Evolutionary conservation across 2,797 vertebrate species (phyloP).

Genomic region (Argya squamiceps): DNA sequence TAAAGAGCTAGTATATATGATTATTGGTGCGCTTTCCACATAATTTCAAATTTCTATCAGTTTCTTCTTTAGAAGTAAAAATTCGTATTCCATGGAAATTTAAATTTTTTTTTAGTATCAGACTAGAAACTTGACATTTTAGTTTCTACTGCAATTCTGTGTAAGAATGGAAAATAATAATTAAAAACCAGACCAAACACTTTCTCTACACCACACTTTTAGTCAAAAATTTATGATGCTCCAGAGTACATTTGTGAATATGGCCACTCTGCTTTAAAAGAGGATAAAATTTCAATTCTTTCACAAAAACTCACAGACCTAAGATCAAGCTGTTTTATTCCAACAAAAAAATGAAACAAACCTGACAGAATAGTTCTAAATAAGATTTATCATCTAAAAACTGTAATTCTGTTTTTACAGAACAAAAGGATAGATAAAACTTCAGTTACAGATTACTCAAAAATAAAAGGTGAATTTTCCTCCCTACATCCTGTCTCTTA

Average conservation of each 20-base stretch:
- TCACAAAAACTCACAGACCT: neutral
- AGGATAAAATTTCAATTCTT: neutral
- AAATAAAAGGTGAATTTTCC: neutral
- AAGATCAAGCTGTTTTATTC: neutral
- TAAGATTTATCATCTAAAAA: neutral
- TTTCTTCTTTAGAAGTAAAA: neutral
- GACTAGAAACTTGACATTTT: neutral
- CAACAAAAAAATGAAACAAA: neutral
- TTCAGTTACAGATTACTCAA: neutral
- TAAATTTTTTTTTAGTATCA: neutral
- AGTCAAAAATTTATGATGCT: neutral
- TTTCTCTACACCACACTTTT: neutral
- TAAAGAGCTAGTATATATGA: neutral
- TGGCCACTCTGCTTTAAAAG: neutral
- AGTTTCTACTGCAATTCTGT: neutral
- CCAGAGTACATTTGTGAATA: neutral
- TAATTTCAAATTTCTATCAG: neutral
- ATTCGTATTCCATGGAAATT: neutral
- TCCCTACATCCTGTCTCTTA: neutral
- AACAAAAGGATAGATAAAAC: neutral
- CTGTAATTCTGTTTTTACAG: neutral
- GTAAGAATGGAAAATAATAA: neutral
- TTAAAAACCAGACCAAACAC: rapidly evolving
- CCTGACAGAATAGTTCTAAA: neutral
- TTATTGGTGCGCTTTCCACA: neutral